Conservation (phyloP, 2,888 invertebrate species). For the Spisula subtruncata region DNA sequence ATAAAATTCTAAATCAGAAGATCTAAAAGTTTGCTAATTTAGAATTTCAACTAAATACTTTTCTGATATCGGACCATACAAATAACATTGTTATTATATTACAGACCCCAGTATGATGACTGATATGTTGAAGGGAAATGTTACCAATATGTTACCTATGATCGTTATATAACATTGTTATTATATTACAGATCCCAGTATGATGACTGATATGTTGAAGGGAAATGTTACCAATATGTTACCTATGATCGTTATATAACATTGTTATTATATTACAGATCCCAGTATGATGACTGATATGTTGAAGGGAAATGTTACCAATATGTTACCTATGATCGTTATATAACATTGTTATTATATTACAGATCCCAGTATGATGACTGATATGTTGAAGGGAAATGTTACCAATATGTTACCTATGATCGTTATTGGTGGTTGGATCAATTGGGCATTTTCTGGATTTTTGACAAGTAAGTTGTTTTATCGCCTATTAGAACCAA, state of each 20-base stretch:
- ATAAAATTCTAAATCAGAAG: too few species aligned
- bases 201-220: constrained; percentile 99
- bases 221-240: constrained; percentile 99
- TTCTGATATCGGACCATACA: neutral
- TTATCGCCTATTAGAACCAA: too few species aligned
- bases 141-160: constrained; percentile 99
- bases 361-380: constrained; percentile 97
- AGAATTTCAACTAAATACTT: too few species aligned
- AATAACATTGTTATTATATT: constrained; percentile 57
- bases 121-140: constrained; percentile 99
- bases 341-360: constrained; percentile 28
- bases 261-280: constrained; percentile 89
- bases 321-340: constrained; percentile 98
- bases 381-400: constrained; percentile 99
- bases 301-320: constrained; percentile 99
- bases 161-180: constrained; percentile 89
- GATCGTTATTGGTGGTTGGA: constrained; percentile 99
- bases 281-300: constrained; percentile 99
- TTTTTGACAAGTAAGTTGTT: constrained; percentile 96
- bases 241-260: constrained; percentile 94
- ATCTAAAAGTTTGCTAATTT: too few species aligned
- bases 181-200: constrained; percentile 92
- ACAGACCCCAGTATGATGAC: constrained; percentile 98
- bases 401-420: constrained; percentile 99
- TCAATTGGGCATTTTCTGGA: constrained; percentile 99